These are phyloP conservation scores for Actinia equina DNA, from an alignment of 64 coral and sea anemone genomes.

Conservation along the genomic window DNA sequence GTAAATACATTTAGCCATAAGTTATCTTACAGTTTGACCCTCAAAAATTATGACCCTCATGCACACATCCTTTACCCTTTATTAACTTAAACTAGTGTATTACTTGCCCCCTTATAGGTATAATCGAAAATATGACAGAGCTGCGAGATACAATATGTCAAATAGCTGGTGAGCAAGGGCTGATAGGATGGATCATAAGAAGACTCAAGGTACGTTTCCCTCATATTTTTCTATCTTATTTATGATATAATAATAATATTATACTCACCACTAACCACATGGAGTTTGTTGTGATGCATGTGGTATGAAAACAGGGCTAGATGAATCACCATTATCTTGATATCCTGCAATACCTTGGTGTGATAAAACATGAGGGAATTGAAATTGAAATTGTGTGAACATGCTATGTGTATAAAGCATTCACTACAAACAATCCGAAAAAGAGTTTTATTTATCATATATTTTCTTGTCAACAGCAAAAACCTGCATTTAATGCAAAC, in stretches of 20 bases:
- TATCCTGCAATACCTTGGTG: no score
- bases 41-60: no score
- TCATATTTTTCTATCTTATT: not conserved
- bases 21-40: no score
- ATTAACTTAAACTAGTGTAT: not conserved
- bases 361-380: no score
- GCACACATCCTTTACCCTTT: not conserved
- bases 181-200: slow-evolving; percentile 83
- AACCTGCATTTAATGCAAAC: slow-evolving; percentile 88
- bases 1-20: no score
- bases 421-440: no score
- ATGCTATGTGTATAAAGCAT: no score
- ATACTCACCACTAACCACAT: not conserved
- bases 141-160: slow-evolving; percentile 62
- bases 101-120: slow-evolving; percentile 37
- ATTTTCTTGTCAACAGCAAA: slow-evolving; percentile 59
- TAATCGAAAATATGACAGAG: slow-evolving; percentile 98
- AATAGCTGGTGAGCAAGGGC: slow-evolving; percentile 80
- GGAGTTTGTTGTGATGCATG: no score
- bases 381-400: no score
- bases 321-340: no score
- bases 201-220: slow-evolving; percentile 75
- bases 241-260: no score
- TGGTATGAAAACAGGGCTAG: no score
- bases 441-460: not conserved